Base-by-base conservation (phyloP, 2,797 vertebrate species). In the Austrolebias charrua region DNA sequence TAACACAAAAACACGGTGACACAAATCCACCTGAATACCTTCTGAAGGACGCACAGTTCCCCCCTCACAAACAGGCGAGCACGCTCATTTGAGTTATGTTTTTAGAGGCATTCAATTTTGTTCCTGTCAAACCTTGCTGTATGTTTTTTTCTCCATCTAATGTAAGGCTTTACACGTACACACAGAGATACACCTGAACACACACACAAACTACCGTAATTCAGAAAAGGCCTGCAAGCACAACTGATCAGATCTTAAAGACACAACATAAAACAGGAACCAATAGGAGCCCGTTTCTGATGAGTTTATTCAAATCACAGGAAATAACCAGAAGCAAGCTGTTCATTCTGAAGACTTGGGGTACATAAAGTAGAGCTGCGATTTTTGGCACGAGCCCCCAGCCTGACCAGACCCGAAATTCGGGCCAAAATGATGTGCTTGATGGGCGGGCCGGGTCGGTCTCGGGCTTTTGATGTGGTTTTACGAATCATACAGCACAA, bases 31-130 rank as follows among this genome's bases (percentile, higher is more conserved):
- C 33, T 55, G 45, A 59, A 60, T 42, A 33, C 55, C 55, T 52
- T 45, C 31, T 18, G n/a, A 69, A 69, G 28, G 20, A 77, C 58
- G 19, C 63, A 11, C 42, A 9, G 1, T 6, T 8, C 31, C 31
- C 8, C 31, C 31, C 4, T n/a, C 52, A 53, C 52, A 68, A 50
- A 63, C 44, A 43, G 40, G 33, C 13, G 3, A 4, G 15, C 55
- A 20, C 57, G 42, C 47, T 51, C 51, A 59, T 46, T 63, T 28
- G 43, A 80, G 52, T 59, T 59, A 59, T 73, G 66, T 75, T 71
- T 77, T 79, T 14, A 29, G 57, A 70, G 31, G 57, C 64, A 66
- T 74, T 81, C 67, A 64, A 76, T 84, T 82, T 76, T 49, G 55
- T 45, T 79, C 64, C 66, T 15, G 28, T 78, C 78, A 73, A 76